Percentiles rank a stretch among this genome's conserved stretches.
Conservation (phyloP, 2,888 invertebrate species). For the Spodoptera picta region DNA sequence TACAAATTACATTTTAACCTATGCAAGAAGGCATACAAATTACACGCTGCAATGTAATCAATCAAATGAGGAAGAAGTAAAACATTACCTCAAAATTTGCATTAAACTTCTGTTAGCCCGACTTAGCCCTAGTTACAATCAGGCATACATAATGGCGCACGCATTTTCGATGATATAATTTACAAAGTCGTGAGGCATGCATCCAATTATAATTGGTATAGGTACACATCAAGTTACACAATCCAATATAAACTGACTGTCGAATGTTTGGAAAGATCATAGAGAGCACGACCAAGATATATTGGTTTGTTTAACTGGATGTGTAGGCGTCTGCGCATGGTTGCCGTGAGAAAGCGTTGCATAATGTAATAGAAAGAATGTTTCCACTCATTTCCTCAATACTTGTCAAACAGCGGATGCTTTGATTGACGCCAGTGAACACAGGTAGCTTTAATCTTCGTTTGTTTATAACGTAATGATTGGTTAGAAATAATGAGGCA, state of each 20-base stretch:
- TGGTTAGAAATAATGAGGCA: too few relatives aligned
- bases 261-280: too few relatives aligned
- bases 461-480: too few relatives aligned
- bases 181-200: conserved; percentile 41
- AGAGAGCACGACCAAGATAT: too few relatives aligned
- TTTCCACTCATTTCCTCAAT: conserved; percentile 44
- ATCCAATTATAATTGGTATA: conserved; percentile 40
- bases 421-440: conserved; percentile 12
- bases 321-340: conserved; percentile 11
- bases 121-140: conserved; percentile 23
- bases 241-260: too few relatives aligned
- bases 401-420: conserved; percentile 41
- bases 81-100: conserved; percentile 1
- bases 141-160: conserved; percentile 28
- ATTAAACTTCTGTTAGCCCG: conserved; percentile 13
- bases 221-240: background rate
- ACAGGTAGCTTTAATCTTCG: too few relatives aligned
- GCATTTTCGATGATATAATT: conserved; percentile 57
- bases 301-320: too few relatives aligned
- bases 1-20: too few relatives aligned
- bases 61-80: too few relatives aligned
- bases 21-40: too few relatives aligned
- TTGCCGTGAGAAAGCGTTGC: conserved; percentile 60
- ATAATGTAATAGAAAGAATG: conserved; percentile 55
- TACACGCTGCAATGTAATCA: too few relatives aligned